Percentiles rank a stretch among this genome's conserved stretches.
These are phyloP conservation scores for Cistogaster globosa DNA, from an alignment of 2,888 invertebrate genomes.

Conservation along the genomic window DNA sequence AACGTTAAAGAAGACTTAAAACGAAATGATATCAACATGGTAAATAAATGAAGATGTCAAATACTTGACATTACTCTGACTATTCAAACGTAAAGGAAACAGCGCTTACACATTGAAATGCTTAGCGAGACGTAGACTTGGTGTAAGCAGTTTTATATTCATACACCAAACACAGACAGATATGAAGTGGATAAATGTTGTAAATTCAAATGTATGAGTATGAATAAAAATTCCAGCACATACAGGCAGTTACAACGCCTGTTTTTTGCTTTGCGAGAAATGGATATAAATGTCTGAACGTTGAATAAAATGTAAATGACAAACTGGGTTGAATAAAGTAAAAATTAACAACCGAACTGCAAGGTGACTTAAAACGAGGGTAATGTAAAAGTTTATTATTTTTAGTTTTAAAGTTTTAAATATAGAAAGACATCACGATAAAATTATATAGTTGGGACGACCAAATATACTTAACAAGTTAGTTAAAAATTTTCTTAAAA, in stretches of 20 bases:
- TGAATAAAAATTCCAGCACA: slow-evolving; percentile 27
- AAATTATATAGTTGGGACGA: too few species aligned
- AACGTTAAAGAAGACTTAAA: slow-evolving; percentile 30
- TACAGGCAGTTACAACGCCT: neutral
- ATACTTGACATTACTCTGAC: slow-evolving; percentile 59
- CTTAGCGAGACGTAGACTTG: neutral
- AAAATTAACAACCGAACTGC: slow-evolving; percentile 23
- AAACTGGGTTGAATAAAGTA: slow-evolving; percentile 44
- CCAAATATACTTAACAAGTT: too few species aligned
- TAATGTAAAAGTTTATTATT: neutral
- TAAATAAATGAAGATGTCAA: slow-evolving; percentile 64
- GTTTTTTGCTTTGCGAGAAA: neutral
- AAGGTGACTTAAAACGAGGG: neutral
- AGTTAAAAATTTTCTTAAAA: too few species aligned
- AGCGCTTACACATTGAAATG: neutral
- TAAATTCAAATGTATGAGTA: slow-evolving; percentile 43
- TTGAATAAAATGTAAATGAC: slow-evolving; percentile 50
- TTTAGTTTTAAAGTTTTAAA: too few species aligned
- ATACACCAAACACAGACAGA: neutral
- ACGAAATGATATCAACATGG: slow-evolving; percentile 48
- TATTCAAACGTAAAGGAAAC: slow-evolving; percentile 37
- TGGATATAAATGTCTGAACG: slow-evolving; percentile 3
- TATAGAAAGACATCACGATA: too few species aligned
- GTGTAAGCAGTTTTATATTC: slow-evolving; percentile 2
- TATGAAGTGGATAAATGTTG: slow-evolving; percentile 53